phyloP scores from a whole-genome alignment of 2,888 invertebrate genomes.

The Rhingia rostrata region DNA sequence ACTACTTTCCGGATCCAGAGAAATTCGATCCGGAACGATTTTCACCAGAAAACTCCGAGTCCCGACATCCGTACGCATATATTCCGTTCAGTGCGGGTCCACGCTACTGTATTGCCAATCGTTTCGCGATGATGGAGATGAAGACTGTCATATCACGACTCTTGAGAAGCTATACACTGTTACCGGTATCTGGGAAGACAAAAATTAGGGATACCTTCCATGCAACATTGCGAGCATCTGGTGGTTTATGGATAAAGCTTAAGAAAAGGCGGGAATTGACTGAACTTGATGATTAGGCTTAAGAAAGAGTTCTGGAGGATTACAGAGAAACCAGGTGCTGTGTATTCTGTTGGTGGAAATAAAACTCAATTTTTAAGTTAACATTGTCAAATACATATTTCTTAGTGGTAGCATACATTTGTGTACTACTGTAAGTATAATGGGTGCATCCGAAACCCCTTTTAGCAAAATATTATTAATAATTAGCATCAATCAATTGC shows the following conservation, averaged over 20 bases:
- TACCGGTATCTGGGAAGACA: constrained; percentile 84
- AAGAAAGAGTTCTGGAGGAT: neutral
- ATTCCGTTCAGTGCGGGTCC: constrained; percentile 86
- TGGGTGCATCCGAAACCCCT: too few species aligned
- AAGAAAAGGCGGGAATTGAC: constrained; percentile 75
- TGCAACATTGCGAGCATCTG: constrained; percentile 85
- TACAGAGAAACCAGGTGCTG: constrained; percentile 8
- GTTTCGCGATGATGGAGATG: constrained; percentile 86
- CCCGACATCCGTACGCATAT: constrained; percentile 85
- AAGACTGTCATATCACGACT: constrained; percentile 85
- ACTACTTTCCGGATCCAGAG: constrained; percentile 85
- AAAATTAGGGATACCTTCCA: constrained; percentile 84
- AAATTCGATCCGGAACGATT: constrained; percentile 85
- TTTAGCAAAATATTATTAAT: too few species aligned
- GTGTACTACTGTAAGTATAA: too few species aligned
- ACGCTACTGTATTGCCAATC: constrained; percentile 85
- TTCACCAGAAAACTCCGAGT: constrained; percentile 83
- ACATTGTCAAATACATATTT: too few species aligned
- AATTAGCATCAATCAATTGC: too few species aligned
- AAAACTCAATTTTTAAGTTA: too few species aligned
- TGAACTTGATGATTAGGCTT: constrained; percentile 43
- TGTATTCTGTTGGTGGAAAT: too few species aligned
- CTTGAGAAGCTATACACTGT: constrained; percentile 83
- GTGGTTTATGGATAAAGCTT: constrained; percentile 85
- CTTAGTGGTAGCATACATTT: too few species aligned